A percentile compares a stretch with the other conserved stretches of the same genome.
These are phyloP conservation scores for Xylocampa areola DNA, from an alignment of 2,888 invertebrate species.

Conservation along the genomic window DNA sequence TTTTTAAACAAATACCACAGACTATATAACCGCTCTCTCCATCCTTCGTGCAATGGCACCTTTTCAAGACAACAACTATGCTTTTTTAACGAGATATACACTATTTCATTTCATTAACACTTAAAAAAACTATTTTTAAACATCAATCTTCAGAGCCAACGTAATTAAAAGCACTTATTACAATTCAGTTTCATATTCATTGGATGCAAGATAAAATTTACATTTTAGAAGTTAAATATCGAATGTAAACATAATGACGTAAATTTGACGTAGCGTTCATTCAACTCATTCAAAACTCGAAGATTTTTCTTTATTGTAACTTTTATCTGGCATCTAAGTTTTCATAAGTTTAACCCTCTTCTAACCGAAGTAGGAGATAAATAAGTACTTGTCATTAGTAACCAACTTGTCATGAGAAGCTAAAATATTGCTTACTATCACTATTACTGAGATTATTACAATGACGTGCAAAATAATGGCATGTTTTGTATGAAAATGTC, in stretches of 20 bases:
- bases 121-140: constrained; percentile 27
- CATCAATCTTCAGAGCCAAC: constrained; percentile 24
- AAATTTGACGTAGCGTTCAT: too few relatives aligned
- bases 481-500: not conserved
- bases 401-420: constrained; percentile 62
- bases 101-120: constrained; percentile 40
- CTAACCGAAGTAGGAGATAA: constrained; percentile 24
- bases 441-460: constrained; percentile 31
- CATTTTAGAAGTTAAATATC: not conserved
- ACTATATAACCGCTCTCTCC: constrained; percentile 48
- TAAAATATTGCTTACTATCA: constrained; percentile 20
- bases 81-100: constrained; percentile 43
- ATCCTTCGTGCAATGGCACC: constrained; percentile 57
- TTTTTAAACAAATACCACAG: constrained; percentile 54
- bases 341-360: constrained; percentile 8
- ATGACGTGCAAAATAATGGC: constrained; percentile 21
- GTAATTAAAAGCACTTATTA: constrained; percentile 43
- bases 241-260: not conserved
- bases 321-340: constrained; percentile 6
- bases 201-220: constrained; percentile 25
- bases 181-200: constrained; percentile 13
- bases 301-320: too few relatives aligned
- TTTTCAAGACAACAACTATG: constrained; percentile 47
- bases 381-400: constrained; percentile 63
- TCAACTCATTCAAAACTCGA: too few relatives aligned